Base-by-base conservation (phyloP, 92 coral and sea anemone species). In the Phenganax marumi region DNA sequence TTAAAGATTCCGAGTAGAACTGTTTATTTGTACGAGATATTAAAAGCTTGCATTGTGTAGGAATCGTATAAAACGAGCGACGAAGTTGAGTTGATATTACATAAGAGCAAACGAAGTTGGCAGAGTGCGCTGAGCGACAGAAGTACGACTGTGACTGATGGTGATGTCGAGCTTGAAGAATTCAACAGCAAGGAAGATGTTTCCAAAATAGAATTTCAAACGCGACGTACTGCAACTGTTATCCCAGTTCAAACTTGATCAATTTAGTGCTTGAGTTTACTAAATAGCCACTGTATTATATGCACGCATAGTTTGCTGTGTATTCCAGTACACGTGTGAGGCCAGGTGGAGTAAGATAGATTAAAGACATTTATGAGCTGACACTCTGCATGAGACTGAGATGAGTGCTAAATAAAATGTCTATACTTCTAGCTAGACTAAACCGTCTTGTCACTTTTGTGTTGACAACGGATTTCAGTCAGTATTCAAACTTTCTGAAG, bases 81-180 rank as follows among this genome's bases (percentile, higher is more conserved):
- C 24, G 78, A 73, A 10, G 61, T 73, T 73, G 24, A 73, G 61
- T 73, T 73, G 39, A 52, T 64, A 64, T 64, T 73, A 33, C 78
- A 52, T 75, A 75, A 75, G 39, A 52, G 80, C 54, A 75, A 75
- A 75, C 80, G 80, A 46, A 75, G 47, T 75, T 52, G 65, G 80
- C 25, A 10, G 50, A 52, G 66, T 39, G 78, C 78, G 49, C 25
- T 0, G 3, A 73, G 78, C 25, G 80, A 52, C 39, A 14, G 66
- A 75, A 75, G 65, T 54, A 75, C 49, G 21, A 64, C 66, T 60
- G 80, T 75, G 13, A 75, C 80, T 19, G 66, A 75, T 19, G 66
- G 80, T 46, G 80, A 75, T 75, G 51, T 75, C 26, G 66, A 53
- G 23, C 64, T 75, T 4, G 50, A 56, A 7, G 80, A 75, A 46